phyloP scores from a whole-genome alignment of 2,113 vertebrate species.

The Proterorhinus semilunaris region DNA sequence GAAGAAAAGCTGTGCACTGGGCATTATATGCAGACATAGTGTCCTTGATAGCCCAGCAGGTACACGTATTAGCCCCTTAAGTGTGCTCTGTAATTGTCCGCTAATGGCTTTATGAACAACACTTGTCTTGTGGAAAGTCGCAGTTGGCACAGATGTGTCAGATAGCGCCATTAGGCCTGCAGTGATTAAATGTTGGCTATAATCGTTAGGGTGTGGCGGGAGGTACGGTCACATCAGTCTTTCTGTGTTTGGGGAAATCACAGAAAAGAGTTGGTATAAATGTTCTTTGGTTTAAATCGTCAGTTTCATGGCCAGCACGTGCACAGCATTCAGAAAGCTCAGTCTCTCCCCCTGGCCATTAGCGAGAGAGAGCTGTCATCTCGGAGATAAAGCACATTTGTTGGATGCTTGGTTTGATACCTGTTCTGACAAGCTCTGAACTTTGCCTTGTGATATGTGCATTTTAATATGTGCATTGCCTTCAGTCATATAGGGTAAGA shows the following conservation, averaged over 20 bases:
- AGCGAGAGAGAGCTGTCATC: constrained; percentile 43
- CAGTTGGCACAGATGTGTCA: constrained; percentile 54
- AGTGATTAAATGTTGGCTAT: constrained; percentile 52
- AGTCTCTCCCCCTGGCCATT: constrained; percentile 41
- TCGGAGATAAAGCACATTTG: constrained; percentile 48
- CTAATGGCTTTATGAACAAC: constrained; percentile 59
- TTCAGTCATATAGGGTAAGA: too few species aligned
- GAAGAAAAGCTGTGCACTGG: not conserved
- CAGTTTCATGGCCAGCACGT: constrained; percentile 19
- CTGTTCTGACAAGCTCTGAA: too few species aligned
- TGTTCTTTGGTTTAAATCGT: constrained; percentile 13
- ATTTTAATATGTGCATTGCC: too few species aligned
- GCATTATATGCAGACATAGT: not conserved
- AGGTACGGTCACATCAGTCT: constrained; percentile 3
- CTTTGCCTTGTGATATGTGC: too few species aligned
- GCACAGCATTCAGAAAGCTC: constrained; percentile 20
- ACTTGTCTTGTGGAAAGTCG: constrained; percentile 49
- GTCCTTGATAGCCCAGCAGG: constrained; percentile 10
- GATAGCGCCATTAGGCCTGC: constrained; percentile 48
- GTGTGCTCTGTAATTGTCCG: constrained; percentile 46
- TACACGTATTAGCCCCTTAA: not conserved
- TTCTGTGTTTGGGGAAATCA: constrained; percentile 16
- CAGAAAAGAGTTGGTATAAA: constrained; percentile 12
- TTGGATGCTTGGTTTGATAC: constrained; percentile 39
- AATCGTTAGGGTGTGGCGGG: constrained; percentile 12